phyloP scores from a whole-genome alignment of 2,888 invertebrate species.

The Gnatocerus cornutus region DNA sequence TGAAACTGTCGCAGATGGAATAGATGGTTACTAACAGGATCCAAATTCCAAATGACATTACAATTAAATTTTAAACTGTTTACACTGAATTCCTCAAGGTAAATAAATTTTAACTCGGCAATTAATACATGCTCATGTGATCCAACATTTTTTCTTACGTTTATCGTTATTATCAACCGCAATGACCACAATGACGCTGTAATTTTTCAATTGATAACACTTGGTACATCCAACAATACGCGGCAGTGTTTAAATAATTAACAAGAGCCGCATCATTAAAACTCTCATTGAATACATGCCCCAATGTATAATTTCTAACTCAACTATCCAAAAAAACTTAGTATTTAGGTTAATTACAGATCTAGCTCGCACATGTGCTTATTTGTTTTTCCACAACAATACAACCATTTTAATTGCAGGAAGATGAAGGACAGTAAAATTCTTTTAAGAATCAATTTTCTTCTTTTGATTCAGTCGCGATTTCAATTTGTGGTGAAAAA shows the following conservation, averaged over 20 bases:
- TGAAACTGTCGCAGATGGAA: too few relatives aligned
- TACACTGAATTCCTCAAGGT: too few relatives aligned
- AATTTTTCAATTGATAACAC: conserved; percentile 20
- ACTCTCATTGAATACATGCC: too few relatives aligned
- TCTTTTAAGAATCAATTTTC: background rate
- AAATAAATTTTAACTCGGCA: too few relatives aligned
- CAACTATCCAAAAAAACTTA: background rate
- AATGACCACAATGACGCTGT: background rate
- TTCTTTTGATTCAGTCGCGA: background rate
- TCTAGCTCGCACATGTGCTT: background rate
- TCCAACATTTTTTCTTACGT: too few relatives aligned
- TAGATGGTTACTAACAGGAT: too few relatives aligned
- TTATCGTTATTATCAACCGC: too few relatives aligned
- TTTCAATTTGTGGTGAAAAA: background rate
- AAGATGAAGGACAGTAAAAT: background rate
- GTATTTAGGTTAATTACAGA: conserved; percentile 1
- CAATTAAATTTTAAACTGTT: too few relatives aligned
- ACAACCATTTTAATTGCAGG: background rate
- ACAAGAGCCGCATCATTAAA: background rate
- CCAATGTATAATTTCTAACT: conserved; percentile 4
- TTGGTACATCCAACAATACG: background rate
- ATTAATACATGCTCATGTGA: too few relatives aligned
- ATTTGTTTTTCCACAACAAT: background rate
- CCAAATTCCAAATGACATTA: too few relatives aligned
- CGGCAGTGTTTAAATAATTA: background rate